Base-by-base conservation (phyloP, 2,113 vertebrate genomes). In the Columbina picui region DNA sequence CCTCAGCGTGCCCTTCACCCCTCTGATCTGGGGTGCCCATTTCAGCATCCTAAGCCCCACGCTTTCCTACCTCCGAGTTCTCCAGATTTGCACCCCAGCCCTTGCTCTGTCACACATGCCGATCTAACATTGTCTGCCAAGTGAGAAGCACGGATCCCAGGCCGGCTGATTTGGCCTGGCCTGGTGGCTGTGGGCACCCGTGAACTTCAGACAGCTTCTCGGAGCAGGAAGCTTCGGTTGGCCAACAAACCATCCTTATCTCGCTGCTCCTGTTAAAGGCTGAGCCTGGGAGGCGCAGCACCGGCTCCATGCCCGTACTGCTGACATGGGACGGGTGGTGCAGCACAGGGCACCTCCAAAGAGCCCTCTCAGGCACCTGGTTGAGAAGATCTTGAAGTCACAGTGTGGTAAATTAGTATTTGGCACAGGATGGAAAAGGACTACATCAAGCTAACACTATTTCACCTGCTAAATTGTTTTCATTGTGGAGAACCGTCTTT, bases 51-150 rank as follows among this genome's bases (percentile, higher is more conserved):
- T 26, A 30, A 75, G 21, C n/a, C 50, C 12, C 2, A 2, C 6
- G 27, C 29, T 59, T 57, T 69, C 32, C 52, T 22, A 1, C 30
- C 20, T 77, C 59, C 49, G 36, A 19, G 30, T 69, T 39, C 41
- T 70, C 49, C 41, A 84, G 1, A 32, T 57, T 1, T 71, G 52
- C 65, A 20, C 20, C 18, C 29, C 14, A 61, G 29, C 27, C 30
- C 1, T 0, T 49, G 18, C 50, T 41, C 7, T 19, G 7, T 50
- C 1, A 1, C 26, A 32, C 1, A 0, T 9, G 20, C 47, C 6
- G 1, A 30, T 78, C 34, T 73, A 60, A 29, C 41, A n/a, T 84
- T 25, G 23, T 7, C 45, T 52, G 21, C 36, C 0, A 0, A n/a
- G 36, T 5, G 63, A 10, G 13, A 65, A 23, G 19, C 2, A 4